Base-by-base conservation (phyloP, 92 coral and sea anemone species). In the Parazoanthus atlanticus region DNA sequence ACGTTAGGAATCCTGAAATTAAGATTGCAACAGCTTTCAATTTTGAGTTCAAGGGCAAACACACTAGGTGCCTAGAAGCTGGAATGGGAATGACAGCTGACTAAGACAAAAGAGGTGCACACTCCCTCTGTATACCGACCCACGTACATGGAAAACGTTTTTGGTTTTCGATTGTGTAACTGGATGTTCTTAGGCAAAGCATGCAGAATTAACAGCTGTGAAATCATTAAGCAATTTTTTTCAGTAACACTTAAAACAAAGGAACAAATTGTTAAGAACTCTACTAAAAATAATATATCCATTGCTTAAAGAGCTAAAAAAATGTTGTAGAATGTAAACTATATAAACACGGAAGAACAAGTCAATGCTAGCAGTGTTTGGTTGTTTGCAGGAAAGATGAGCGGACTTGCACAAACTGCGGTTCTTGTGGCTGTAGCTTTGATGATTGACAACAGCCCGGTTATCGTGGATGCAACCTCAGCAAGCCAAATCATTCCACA, bases 151-250 rank as follows among this genome's bases (percentile, higher is more conserved):
- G 16, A 1, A 21, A 61, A 28, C 0, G 21, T 0, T 21, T 61
- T 12, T 25, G 47, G 16, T 19, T 43, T 6, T 41, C 11, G 28
- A 26, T 40, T 76, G 16, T 36, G 0, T 19, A 72, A 12, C 9
- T 28, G 38, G 76, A 31, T 9, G 23, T 3, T n/a, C 15, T 70
- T 1, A 16, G 49, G 79, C 79, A 36, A 38, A 38, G 3, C 21
- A 75, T 25, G 79, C 28, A 75, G 78, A 74, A 30, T 76, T 21
- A 47, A 78, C 82, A 78, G 82, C 82, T 78, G 82, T 46, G 38
- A 58, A 46, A 29, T 46, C 25, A 25, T 12, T 72, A 13, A 72
- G 2, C 10, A 70, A 29, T 11, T 11, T 23, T 72, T 28, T 72
- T 30, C 12, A 25, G 29, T 30, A 52, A 52, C 58, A 52, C 58